Percentiles rank a stretch among this genome's conserved stretches.
phyloP scores from a whole-genome alignment of 2,888 invertebrate genomes.

The Drosophila borealis region DNA sequence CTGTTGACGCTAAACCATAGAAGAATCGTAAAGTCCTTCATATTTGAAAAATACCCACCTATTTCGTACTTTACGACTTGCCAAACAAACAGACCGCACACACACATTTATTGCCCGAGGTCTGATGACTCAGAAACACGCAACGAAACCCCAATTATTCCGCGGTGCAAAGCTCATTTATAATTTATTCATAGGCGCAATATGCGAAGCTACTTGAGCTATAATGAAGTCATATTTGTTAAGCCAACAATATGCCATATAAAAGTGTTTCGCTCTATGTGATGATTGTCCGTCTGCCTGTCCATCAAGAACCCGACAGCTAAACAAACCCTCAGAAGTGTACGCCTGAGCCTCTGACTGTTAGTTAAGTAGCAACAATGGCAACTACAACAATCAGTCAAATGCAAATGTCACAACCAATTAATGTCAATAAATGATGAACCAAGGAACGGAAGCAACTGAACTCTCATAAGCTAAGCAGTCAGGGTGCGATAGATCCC shows the following conservation, averaged over 20 bases:
- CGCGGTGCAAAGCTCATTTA: slow-evolving; percentile 64
- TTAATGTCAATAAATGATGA: slow-evolving; percentile 83
- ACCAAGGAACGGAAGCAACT: slow-evolving; percentile 41
- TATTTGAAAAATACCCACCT: slow-evolving; percentile 24
- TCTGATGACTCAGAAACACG: slow-evolving; percentile 65
- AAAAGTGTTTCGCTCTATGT: slow-evolving; percentile 41
- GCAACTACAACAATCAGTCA: slow-evolving; percentile 79
- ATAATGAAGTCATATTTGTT: slow-evolving; percentile 79
- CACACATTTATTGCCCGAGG: slow-evolving; percentile 50
- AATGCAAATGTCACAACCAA: slow-evolving; percentile 83
- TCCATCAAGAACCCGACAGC: slow-evolving; percentile 10
- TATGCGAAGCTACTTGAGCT: slow-evolving; percentile 52
- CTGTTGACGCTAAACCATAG: slow-evolving; percentile 18
- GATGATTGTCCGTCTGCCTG: not conserved
- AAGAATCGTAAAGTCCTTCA: slow-evolving; percentile 29
- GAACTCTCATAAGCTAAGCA: slow-evolving; percentile 27
- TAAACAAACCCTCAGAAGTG: slow-evolving; percentile 39
- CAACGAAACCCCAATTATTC: slow-evolving; percentile 44
- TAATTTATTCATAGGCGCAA: slow-evolving; percentile 65
- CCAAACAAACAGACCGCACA: slow-evolving; percentile 48
- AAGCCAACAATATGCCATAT: slow-evolving; percentile 44
- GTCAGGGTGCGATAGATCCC: slow-evolving; percentile 14
- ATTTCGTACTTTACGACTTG: slow-evolving; percentile 18
- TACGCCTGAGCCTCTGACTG: slow-evolving; percentile 13
- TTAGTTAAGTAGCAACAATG: slow-evolving; percentile 75